Percentiles rank a stretch among this genome's conserved stretches.
Conservation (phyloP, 2,888 invertebrate species). For the Malacosoma neustria region DNA sequence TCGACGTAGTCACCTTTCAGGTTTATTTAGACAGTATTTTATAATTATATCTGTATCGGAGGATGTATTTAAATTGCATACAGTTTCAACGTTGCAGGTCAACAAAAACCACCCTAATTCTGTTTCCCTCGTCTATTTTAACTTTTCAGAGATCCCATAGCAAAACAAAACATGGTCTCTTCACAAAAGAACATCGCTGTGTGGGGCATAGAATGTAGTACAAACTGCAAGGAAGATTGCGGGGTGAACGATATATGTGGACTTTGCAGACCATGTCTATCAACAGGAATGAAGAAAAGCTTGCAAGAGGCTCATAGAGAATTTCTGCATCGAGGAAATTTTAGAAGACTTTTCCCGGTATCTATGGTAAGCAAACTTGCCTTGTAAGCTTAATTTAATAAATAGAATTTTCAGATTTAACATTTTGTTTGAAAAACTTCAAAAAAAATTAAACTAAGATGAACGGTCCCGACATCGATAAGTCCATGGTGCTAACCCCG, state of each 20-base stretch:
- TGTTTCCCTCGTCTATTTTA: background rate
- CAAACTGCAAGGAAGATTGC: constrained; percentile 72
- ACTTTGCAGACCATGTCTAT: constrained; percentile 86
- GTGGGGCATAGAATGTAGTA: constrained; percentile 79
- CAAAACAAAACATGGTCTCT: constrained; percentile 78
- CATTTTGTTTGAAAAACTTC: no score
- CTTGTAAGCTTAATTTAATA: no score
- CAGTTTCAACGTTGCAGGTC: no score
- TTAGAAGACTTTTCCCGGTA: constrained; percentile 87
- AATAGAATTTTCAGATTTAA: no score
- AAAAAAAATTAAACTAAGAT: no score
- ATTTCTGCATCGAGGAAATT: constrained; percentile 86
- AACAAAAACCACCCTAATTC: no score
- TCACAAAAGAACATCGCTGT: constrained; percentile 88
- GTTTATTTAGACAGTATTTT: no score
- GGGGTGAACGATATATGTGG: constrained; percentile 75
- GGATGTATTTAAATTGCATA: no score
- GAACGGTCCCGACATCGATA: no score
- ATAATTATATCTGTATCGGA: no score
- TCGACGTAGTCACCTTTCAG: no score
- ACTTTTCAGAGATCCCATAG: constrained; percentile 47
- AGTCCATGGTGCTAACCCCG: no score
- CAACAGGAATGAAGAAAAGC: constrained; percentile 66
- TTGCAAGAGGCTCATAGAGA: constrained; percentile 85
- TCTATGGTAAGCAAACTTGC: constrained; percentile 59